Conservation (phyloP, 2,888 invertebrate species). For the Ennomos erosarius region DNA sequence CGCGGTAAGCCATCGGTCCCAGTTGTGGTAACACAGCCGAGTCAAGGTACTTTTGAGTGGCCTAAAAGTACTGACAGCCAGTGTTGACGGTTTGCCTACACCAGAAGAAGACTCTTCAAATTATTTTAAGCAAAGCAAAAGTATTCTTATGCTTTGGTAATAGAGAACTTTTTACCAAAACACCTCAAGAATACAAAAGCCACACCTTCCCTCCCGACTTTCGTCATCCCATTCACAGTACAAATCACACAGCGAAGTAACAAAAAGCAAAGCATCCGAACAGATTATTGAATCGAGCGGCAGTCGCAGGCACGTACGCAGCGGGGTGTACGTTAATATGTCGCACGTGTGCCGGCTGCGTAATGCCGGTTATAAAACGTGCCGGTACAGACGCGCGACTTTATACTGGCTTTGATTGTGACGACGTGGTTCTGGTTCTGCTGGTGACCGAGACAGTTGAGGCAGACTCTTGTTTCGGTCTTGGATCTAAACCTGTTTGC, state of each 20-base stretch:
- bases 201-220: neutral
- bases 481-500: too few relatives aligned
- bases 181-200: too few relatives aligned
- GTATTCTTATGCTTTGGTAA: too few relatives aligned
- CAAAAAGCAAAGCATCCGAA: constrained; percentile 50
- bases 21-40: too few relatives aligned
- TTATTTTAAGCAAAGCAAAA: too few relatives aligned
- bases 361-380: constrained; percentile 66
- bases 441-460: neutral
- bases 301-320: constrained; percentile 63
- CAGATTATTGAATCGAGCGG: constrained; percentile 62
- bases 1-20: too few relatives aligned
- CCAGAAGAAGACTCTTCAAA: too few relatives aligned
- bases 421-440: constrained; percentile 63
- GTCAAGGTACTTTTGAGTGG: too few relatives aligned
- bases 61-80: too few relatives aligned
- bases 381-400: constrained; percentile 62
- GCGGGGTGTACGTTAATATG: constrained; percentile 77
- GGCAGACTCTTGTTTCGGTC: neutral
- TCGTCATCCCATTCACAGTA: constrained; percentile 28
- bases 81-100: too few relatives aligned
- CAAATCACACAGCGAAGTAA: constrained; percentile 39
- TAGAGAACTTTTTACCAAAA: too few relatives aligned
- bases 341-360: constrained; percentile 70
- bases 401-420: constrained; percentile 77